Percentiles rank a stretch among this genome's conserved stretches.
Conservation (phyloP, 2,113 vertebrate species). For the Phainopepla nitens region DNA sequence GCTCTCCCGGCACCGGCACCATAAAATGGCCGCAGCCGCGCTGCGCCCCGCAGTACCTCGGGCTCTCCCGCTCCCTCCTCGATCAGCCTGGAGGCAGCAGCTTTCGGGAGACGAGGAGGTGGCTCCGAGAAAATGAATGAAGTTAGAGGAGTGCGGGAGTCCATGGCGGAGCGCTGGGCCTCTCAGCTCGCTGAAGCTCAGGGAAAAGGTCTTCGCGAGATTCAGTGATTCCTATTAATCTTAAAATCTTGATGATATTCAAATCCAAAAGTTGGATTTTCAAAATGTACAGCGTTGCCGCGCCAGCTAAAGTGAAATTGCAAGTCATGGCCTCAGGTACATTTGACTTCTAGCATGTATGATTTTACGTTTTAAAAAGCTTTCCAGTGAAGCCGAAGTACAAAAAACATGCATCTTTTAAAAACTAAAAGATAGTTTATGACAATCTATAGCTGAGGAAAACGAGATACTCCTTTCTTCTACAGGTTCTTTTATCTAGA, state of each 20-base stretch:
- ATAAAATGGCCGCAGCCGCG: constrained; percentile 59
- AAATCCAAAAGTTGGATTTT: not conserved
- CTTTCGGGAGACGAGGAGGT: not conserved
- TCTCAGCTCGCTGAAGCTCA: not conserved
- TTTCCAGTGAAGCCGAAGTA: not conserved
- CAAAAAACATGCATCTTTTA: not conserved
- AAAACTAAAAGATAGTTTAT: not conserved
- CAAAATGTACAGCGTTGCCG: not conserved
- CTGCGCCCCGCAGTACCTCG: not conserved
- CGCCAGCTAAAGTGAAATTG: not conserved
- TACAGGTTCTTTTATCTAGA: not conserved
- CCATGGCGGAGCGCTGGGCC: not conserved
- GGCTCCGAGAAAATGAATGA: constrained; percentile 5
- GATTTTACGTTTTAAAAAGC: not conserved
- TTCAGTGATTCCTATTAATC: too few species aligned
- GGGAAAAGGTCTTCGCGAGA: not conserved
- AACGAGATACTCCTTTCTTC: not conserved
- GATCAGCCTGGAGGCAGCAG: not conserved
- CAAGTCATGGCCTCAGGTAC: not conserved
- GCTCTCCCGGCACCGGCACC: not conserved
- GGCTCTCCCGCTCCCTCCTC: not conserved
- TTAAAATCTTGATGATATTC: accelerated
- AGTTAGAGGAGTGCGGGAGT: not conserved
- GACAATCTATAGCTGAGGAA: not conserved
- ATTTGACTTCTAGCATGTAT: not conserved